Percentiles rank a stretch among this genome's conserved stretches.
Evolutionary conservation across 2,888 invertebrate species (phyloP).

Genomic region (Hypomecis atomaria): DNA sequence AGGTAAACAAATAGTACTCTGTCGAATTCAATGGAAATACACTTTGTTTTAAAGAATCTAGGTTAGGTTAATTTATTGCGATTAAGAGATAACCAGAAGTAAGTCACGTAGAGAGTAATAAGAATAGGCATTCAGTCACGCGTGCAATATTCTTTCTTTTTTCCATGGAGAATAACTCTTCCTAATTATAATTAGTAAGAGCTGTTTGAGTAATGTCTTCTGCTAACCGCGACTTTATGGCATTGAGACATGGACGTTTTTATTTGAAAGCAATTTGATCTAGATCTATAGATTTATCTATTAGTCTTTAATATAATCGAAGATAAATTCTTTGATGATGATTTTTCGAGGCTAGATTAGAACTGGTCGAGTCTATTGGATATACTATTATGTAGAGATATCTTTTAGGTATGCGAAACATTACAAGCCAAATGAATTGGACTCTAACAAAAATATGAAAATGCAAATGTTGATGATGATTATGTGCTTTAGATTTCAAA

Average conservation of each 20-base stretch:
- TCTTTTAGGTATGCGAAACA: no score
- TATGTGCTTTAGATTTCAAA: no score
- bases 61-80: neutral
- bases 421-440: no score
- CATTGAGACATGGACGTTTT: slow-evolving; percentile 6
- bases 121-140: slow-evolving; percentile 20
- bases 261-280: neutral
- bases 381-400: no score
- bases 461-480: no score
- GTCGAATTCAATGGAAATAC: slow-evolving; percentile 4
- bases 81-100: slow-evolving; percentile 9
- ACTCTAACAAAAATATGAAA: no score
- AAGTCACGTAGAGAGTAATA: slow-evolving; percentile 21
- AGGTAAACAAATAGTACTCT: slow-evolving; percentile 8
- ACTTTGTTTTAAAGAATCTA: slow-evolving; percentile 1
- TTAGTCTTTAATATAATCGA: no score
- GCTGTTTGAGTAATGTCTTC: slow-evolving; percentile 10
- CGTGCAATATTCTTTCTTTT: slow-evolving; percentile 15
- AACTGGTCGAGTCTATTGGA: no score
- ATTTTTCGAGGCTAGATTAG: no score
- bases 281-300: neutral
- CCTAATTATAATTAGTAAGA: slow-evolving; percentile 20
- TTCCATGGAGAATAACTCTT: slow-evolving; percentile 13
- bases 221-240: slow-evolving; percentile 16
- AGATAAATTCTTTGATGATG: no score